These are phyloP conservation scores for Hypselothyrea guttata DNA, from an alignment of 2,888 invertebrate genomes.

Conservation along the genomic window DNA sequence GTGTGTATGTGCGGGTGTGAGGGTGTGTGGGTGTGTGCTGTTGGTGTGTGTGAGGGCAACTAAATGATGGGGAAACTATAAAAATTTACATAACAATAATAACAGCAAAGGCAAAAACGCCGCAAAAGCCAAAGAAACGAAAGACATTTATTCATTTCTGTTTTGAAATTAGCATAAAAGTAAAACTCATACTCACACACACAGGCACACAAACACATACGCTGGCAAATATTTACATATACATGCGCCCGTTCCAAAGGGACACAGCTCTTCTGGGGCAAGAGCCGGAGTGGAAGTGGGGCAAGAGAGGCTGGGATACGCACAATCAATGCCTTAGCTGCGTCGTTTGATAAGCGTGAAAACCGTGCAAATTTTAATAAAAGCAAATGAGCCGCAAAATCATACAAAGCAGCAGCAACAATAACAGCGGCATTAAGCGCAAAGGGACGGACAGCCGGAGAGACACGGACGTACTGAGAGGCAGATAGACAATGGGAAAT, in stretches of 20 bases:
- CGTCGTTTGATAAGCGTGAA: constrained; percentile 66
- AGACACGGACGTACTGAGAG: constrained; percentile 4
- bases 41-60: constrained; percentile 32
- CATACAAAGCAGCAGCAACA: constrained; percentile 53
- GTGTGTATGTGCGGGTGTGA: constrained; percentile 12
- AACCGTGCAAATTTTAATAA: constrained; percentile 75
- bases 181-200: constrained; percentile 44
- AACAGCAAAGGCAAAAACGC: constrained; percentile 56
- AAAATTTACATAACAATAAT: constrained; percentile 75
- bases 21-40: constrained; percentile 9
- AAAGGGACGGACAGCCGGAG: constrained; percentile 7
- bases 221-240: constrained; percentile 17
- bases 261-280: constrained; percentile 12
- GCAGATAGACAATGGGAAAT: constrained; percentile 20
- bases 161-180: constrained; percentile 73
- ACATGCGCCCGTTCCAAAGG: constrained; percentile 4
- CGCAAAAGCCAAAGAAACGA: constrained; percentile 42
- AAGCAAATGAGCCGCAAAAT: constrained; percentile 74
- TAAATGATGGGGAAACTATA: constrained; percentile 77
- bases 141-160: constrained; percentile 73
- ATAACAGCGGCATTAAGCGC: constrained; percentile 5
- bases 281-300: not conserved
- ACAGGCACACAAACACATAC: constrained; percentile 20
- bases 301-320: constrained; percentile 18
- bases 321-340: constrained; percentile 62